Base-by-base conservation (phyloP, 2,888 invertebrate genomes). In the Plebejus anna region DNA sequence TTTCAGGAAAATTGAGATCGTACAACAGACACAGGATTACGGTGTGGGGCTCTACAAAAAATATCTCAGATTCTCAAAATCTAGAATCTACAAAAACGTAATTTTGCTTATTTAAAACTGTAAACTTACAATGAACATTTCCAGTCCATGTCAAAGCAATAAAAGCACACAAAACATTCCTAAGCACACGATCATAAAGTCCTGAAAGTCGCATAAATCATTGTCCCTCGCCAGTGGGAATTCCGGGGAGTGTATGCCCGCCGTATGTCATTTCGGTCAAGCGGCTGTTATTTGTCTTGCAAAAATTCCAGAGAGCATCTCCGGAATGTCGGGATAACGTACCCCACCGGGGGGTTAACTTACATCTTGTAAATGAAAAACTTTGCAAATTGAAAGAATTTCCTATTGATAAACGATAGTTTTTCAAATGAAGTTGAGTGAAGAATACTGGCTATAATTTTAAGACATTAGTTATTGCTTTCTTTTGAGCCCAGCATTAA, bases 231-330 rank as follows among this genome's bases (percentile, higher is more conserved):
- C 78, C 79, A 84, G 84, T 82, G 84, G 84, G 87, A 86, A 88
- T 89, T 86, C 86, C 87, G 84, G 84, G 82, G 84, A 89, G 88
- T 90, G 87, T 87, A 89, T 89, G 84, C 83, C 87, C 80, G 83
- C 91, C 89, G 90, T 92, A 91, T 91, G 92, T 92, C 92, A 91
- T 90, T 83, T 89, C 84, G 89, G 90, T 89, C 91, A 89, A 90
- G 88, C 88, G 87, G 88, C 86, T 86, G 89, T 86, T 87, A 91
- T 92, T 90, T 89, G 91, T 92, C 92, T 92, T 90, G 91, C 91
- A 91, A 90, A 92, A 91, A 92, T 92, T 90, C 88, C 88, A 85
- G 86, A 82, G 83, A 87, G 85, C 89, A 87, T 89, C 86, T 86
- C 83, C 86, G 83, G 92, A 90, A 91, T 90, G 90, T 83, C 85